Evolutionary conservation across 2,888 invertebrate genomes (phyloP), one percentile per base, ranked within the genome.

Genomic region (Lycophotia porphyrea): DNA sequence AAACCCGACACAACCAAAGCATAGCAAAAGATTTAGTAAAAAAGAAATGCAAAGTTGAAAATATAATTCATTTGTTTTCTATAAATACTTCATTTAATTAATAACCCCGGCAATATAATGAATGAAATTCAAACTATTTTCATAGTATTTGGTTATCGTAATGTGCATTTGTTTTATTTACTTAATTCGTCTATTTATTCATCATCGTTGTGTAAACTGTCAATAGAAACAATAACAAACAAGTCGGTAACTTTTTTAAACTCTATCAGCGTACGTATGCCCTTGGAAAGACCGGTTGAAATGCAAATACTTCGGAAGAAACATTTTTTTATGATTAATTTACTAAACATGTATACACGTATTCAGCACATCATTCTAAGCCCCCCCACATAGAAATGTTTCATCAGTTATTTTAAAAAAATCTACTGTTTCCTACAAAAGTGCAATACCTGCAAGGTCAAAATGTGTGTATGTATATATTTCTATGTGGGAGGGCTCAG

Each of bases 301-400:
- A 47, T 65, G 55, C 31, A 58, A 73, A 65, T 75, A 1, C 47
- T 47, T 27, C n/a, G 42, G 21, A 71, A 31, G 39, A 13, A 39
- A 39, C 18, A 18, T 60, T 27, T 52, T 47, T 31, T 13, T n/a
- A 42, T 49, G 2, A 70, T 61, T 67, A 58, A 18, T 3, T 31
- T 31, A 31, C 58, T 18, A n/a, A n/a, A n/a, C n/a, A n/a, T n/a
- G n/a, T n/a, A n/a, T n/a, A n/a, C n/a, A n/a, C n/a, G n/a, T n/a
- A n/a, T n/a, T n/a, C n/a, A n/a, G n/a, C n/a, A n/a, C n/a, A n/a
- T n/a, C n/a, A n/a, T n/a, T n/a, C n/a, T n/a, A n/a, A n/a, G n/a
- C n/a, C n/a, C n/a, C n/a, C n/a, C n/a, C n/a, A n/a, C n/a, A n/a
- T n/a, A n/a, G n/a, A n/a, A n/a, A n/a, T n/a, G n/a, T n/a, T n/a